Evolutionary conservation across 2,888 invertebrate genomes (phyloP).

Genomic region (Bembecia ichneumoniformis): DNA sequence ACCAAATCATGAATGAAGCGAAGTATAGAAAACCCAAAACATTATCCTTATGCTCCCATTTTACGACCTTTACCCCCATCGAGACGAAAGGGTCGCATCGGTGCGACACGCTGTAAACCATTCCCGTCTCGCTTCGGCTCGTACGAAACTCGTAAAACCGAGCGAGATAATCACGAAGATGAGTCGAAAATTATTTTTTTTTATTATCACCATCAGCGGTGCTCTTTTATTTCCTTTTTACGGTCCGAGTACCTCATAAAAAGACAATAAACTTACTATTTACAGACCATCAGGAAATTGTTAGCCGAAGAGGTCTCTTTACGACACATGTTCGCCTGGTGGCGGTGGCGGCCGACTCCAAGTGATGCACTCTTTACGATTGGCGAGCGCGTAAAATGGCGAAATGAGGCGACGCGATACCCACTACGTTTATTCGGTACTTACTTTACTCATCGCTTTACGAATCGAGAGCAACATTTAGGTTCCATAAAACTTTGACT

Average conservation of each 20-base stretch:
- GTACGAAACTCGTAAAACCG: slow-evolving; percentile 38
- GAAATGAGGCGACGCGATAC: slow-evolving; percentile 5
- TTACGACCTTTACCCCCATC: slow-evolving; percentile 73
- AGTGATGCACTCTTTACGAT: slow-evolving; percentile 68
- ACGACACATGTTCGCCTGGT: slow-evolving; percentile 67
- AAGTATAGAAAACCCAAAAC: slow-evolving; percentile 70
- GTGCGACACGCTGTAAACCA: slow-evolving; percentile 59
- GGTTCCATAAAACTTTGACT: no score
- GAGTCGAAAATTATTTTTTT: slow-evolving; percentile 71
- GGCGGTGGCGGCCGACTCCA: slow-evolving; percentile 36
- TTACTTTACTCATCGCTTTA: no score
- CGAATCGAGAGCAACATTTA: no score
- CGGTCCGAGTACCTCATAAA: slow-evolving; percentile 74
- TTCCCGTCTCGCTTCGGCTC: slow-evolving; percentile 45
- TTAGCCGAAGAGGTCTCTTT: slow-evolving; percentile 73
- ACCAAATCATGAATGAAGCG: slow-evolving; percentile 72
- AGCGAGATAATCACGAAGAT: slow-evolving; percentile 69
- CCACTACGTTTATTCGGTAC: no score
- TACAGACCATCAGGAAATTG: slow-evolving; percentile 74
- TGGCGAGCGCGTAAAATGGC: slow-evolving; percentile 59
- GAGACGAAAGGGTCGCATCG: slow-evolving; percentile 67
- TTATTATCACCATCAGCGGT: slow-evolving; percentile 74
- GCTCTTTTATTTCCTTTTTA: slow-evolving; percentile 75
- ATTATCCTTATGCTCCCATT: slow-evolving; percentile 73
- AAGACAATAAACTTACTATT: slow-evolving; percentile 74